Evolutionary conservation across 2,113 vertebrate genomes (phyloP).

Genomic region (Oncorhynchus mykiss): DNA sequence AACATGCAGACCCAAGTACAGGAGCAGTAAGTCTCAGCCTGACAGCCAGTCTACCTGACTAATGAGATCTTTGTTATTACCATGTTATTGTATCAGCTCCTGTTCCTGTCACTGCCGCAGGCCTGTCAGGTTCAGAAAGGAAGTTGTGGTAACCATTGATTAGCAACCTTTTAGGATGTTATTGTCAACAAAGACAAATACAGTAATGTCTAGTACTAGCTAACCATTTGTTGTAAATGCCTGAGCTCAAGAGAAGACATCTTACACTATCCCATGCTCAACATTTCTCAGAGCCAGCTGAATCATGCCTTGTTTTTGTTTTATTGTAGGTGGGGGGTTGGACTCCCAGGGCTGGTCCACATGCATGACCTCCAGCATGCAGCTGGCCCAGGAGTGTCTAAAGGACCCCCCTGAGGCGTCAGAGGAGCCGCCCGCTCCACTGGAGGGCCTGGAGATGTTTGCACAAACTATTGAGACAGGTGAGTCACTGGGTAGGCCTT

Average conservation of each 20-base stretch:
- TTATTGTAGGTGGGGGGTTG: constrained; percentile 66
- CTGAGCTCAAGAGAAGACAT: too few relatives aligned
- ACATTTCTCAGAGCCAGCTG: too few relatives aligned
- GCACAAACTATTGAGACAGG: constrained; percentile 93
- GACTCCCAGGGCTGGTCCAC: constrained; percentile 88
- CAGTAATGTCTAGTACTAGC: too few relatives aligned
- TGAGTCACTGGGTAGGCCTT: constrained; percentile 47
- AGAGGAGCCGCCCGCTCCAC: constrained; percentile 82
- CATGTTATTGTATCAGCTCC: neutral
- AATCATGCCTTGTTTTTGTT: constrained; percentile 13
- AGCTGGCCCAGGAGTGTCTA: constrained; percentile 91
- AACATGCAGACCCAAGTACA: constrained; percentile 84
- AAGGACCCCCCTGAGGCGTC: constrained; percentile 84
- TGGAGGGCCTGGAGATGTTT: constrained; percentile 94
- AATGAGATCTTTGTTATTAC: neutral
- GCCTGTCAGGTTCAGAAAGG: neutral
- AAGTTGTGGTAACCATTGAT: neutral
- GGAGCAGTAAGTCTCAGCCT: constrained; percentile 75
- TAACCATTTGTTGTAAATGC: too few relatives aligned
- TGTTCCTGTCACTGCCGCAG: too few relatives aligned
- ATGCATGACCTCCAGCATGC: constrained; percentile 92
- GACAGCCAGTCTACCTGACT: neutral
- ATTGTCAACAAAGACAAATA: too few relatives aligned
- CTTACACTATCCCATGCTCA: too few relatives aligned
- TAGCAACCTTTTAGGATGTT: neutral